Conservation (phyloP, 2,888 invertebrate species). For the Invenusta paracnida region DNA sequence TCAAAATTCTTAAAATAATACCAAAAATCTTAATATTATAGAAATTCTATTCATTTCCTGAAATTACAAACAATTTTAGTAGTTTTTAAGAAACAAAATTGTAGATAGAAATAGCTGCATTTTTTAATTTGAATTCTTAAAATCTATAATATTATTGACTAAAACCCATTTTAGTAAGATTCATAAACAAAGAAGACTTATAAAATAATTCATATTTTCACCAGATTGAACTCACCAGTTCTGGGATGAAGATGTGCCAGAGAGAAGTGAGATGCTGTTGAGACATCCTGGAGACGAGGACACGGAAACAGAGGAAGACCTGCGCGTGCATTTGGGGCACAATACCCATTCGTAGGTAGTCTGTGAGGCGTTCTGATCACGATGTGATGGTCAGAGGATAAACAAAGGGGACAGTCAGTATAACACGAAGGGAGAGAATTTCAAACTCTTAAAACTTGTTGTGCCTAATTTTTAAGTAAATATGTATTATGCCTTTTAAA, state of each 20-base stretch:
- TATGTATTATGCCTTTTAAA: too few relatives aligned
- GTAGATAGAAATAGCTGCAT: too few relatives aligned
- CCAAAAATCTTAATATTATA: too few relatives aligned
- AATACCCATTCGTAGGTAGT: slow-evolving; percentile 72
- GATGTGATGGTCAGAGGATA: not conserved
- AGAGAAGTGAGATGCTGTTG: slow-evolving; percentile 77
- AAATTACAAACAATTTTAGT: too few relatives aligned
- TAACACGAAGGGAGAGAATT: not conserved
- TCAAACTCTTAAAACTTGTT: too few relatives aligned
- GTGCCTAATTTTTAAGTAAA: too few relatives aligned
- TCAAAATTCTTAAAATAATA: too few relatives aligned
- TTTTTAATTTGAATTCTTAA: too few relatives aligned
- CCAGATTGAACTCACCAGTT: slow-evolving; percentile 71
- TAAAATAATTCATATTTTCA: not conserved
- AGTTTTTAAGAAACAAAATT: too few relatives aligned
- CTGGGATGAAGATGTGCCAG: slow-evolving; percentile 85
- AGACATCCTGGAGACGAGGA: slow-evolving; percentile 76
- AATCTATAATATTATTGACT: too few relatives aligned
- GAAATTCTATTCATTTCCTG: too few relatives aligned
- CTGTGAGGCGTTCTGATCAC: slow-evolving; percentile 74
- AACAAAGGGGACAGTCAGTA: too few relatives aligned
- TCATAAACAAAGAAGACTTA: not conserved
- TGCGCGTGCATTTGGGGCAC: slow-evolving; percentile 75
- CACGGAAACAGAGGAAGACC: slow-evolving; percentile 81
- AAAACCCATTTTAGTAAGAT: not conserved